phyloP scores from a whole-genome alignment of 2,888 invertebrate species.

The Escarpia spicata region DNA sequence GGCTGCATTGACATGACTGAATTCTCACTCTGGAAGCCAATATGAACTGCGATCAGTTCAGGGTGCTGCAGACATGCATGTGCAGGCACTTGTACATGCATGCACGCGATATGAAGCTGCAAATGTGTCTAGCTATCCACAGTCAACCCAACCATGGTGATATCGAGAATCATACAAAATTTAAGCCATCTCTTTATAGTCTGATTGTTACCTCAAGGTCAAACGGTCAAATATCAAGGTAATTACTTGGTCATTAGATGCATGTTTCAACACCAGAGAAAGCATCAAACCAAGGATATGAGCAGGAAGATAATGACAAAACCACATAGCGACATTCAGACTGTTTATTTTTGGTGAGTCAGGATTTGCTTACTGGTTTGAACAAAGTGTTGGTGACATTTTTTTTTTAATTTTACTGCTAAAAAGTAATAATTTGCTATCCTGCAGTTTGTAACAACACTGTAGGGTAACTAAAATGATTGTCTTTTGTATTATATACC shows the following conservation, averaged over 20 bases:
- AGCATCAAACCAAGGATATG: background rate
- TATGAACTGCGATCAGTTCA: background rate
- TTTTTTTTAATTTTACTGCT: too few species aligned
- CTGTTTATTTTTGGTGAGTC: too few species aligned
- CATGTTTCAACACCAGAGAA: background rate
- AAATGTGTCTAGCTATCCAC: background rate
- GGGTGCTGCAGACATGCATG: background rate
- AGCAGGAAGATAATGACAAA: background rate
- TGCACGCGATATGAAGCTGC: background rate
- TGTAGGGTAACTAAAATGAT: too few species aligned
- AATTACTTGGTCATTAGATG: background rate
- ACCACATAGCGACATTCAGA: too few species aligned
- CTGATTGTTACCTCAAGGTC: background rate
- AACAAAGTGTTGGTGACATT: too few species aligned
- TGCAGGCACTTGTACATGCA: too few species aligned
- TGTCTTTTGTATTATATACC: too few species aligned
- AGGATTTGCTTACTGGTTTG: too few species aligned
- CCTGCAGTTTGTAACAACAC: too few species aligned
- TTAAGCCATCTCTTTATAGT: background rate
- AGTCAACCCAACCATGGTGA: background rate
- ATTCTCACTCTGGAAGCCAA: background rate
- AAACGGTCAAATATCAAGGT: background rate
- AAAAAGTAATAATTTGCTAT: too few species aligned
- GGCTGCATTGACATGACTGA: background rate
- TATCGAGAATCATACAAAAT: background rate